Base-by-base conservation (phyloP, 2,888 invertebrate genomes). In the Drosophila antonietae region DNA sequence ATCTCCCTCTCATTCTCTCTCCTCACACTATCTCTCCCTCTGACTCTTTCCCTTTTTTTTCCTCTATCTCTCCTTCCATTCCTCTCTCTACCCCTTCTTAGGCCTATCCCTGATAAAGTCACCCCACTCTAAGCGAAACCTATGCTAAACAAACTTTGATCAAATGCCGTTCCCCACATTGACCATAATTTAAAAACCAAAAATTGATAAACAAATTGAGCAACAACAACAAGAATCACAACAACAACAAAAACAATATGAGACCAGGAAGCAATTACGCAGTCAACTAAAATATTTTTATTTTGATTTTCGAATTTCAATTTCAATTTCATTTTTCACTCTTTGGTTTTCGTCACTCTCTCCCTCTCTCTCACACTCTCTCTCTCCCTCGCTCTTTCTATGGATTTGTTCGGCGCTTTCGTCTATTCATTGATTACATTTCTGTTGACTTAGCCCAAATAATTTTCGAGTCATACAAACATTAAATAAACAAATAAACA, bases 401-500 rank as follows among this genome's bases (percentile, higher is more conserved):
- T 55, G 37, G 5, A 53, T 65, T 43, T 52, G 49, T 41, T 23
- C 39, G 57, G 55, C 37, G 66, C 66, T 77, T 66, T 78, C 62
- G 65, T 71, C 81, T 80, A 78, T 78, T 71, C 80, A 84, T 75
- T 88, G 85, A 89, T 89, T 89, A 80, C 69, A 63, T 59, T 83
- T 66, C 55, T 86, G 83, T 86, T 81, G 80, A 80, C 60, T 90
- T 90, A 88, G 90, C 90, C 89, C 80, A 89, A 89, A 89, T 88
- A 78, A 88, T 83, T 83, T 78, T 88, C 73, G 76, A 90, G 78
- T 75, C 85, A 76, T 76, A 74, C 81, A 89, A 90, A 90, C 81
- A 90, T 80, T 81, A 80, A 90, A 90, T 81, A 81, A 90, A 81
- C 81, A 90, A 86, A 86, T 75, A 85, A 70, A 55, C 68, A 73